Evolutionary conservation across 2,888 invertebrate species (phyloP), one percentile per base, ranked within the genome.

Genomic region (Monoplex corrugatus): DNA sequence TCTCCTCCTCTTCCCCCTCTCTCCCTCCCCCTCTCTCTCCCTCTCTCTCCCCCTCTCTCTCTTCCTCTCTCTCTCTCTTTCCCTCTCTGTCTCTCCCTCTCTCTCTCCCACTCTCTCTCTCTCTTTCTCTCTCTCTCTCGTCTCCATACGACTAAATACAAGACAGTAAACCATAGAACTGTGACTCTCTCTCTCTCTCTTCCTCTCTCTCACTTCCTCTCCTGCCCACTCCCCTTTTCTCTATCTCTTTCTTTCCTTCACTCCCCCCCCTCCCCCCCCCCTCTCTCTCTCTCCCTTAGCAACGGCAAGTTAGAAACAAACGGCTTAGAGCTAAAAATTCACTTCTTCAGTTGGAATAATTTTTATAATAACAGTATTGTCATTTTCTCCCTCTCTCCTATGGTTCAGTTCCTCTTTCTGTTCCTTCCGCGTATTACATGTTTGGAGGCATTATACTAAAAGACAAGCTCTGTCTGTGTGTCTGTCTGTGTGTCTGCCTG

Each of bases 401-500:
- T 50, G 10, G 8, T 19, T 50, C 50, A 13, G 10, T 50, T 19
- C 19, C 50, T 50, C 72, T 87, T 28, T 68, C 72, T 72, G 40
- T 43, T 16, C n/a, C 40, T 19, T 28, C 32, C 43, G 63, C 43
- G 38, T n/a, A n/a, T n/a, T n/a, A n/a, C n/a, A n/a, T n/a, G n/a
- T n/a, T n/a, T n/a, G n/a, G n/a, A n/a, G n/a, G n/a, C n/a, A n/a
- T n/a, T n/a, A n/a, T n/a, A n/a, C n/a, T n/a, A n/a, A n/a, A n/a
- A n/a, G n/a, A n/a, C n/a, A 32, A 13, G 32, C 35, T 45, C 32
- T 87, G n/a, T 78, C 32, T 87, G n/a, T 78, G 10, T 87, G n/a
- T 87, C 45, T 45, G n/a, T 68, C 28, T 87, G 40, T 87, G 28
- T 72, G 40, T 72, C 35, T 38, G 40, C 43, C 35, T 87, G n/a